Evolutionary conservation across 2,797 vertebrate genomes (phyloP), one percentile per base, ranked within the genome.

Genomic region (Poeciliopsis gracilis): DNA sequence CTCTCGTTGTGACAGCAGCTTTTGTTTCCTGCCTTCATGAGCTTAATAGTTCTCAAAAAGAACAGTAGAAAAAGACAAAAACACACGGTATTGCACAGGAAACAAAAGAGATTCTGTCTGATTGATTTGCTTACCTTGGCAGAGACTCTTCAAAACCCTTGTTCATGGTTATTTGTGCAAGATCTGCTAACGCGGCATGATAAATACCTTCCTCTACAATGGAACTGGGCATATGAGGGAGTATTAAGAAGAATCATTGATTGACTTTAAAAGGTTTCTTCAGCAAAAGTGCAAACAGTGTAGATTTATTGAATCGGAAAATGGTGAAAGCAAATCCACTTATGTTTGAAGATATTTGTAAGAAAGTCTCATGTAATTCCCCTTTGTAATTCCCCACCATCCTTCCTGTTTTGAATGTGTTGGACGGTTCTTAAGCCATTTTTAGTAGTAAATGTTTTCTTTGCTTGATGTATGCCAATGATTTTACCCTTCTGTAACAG

Each of bases 1-100:
- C 84, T 79, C 75, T 80, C 71, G n/a, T 91, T 93, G 53, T 57
- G 94, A 88, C 90, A 86, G 79, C 72, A 67, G 79, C 90, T 85
- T 92, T 92, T 92, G 83, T 91, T 93, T 95, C 45, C 11, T 2
- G 0, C 69, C 84, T 71, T 88, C 87, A 79, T 23, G 53, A 89
- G 85, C 83, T 86, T 72, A 80, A 74, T 59, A 67, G 76, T 53
- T 74, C 77, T 82, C 13, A 8, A 79, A 81, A 80, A 84, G 83
- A 86, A 85, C 53, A 61, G 69, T 80, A 69, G 69, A 82, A 73
- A 71, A 20, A 76, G 70, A 15, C 15, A 71, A 57, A 38, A 33
- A 33, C 30, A 47, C 84, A 75, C 67, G 49, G 66, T 55, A 36
- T 49, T 77, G 79, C 49, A 71, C 76, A 80, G 15, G 63, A 84